phyloP scores from a whole-genome alignment of 1,140 invertebrate genomes.

The Geopemphigus sp. region DNA sequence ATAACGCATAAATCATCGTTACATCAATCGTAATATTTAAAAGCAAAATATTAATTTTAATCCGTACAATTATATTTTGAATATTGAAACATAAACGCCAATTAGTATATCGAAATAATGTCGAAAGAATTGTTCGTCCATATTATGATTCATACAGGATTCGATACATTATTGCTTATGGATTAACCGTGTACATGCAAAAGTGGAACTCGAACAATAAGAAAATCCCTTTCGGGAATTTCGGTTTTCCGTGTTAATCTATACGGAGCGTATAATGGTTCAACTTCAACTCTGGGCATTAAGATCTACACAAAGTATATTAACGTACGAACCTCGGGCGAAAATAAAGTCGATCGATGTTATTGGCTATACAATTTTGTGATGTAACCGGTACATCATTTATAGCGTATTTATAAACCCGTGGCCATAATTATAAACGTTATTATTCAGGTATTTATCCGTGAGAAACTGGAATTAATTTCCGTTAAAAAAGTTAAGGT shows the following conservation, averaged over 20 bases:
- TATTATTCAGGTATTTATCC: conserved; percentile 32
- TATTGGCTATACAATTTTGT: conserved; percentile 14
- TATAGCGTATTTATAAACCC: neutral
- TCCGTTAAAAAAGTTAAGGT: conserved; percentile 19
- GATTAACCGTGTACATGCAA: neutral
- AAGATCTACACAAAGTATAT: neutral
- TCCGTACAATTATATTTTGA: too few relatives aligned
- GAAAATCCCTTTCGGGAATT: neutral
- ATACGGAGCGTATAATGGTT: neutral
- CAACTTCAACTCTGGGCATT: conserved; percentile 7
- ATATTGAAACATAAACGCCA: neutral
- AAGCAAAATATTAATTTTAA: too few relatives aligned
- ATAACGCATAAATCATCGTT: too few relatives aligned
- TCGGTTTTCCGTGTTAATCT: too few relatives aligned
- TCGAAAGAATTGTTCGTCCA: neutral
- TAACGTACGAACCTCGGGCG: neutral
- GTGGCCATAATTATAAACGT: neutral
- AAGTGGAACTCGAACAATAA: neutral
- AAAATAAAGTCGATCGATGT: conserved; percentile 25
- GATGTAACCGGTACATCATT: neutral
- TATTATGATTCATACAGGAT: neutral
- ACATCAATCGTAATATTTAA: too few relatives aligned
- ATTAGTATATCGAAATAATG: conserved; percentile 3
- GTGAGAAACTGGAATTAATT: conserved; percentile 27
- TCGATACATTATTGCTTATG: neutral